These are phyloP conservation scores for Sterna hirundo DNA, from an alignment of 2,113 vertebrate species.

Conservation along the genomic window DNA sequence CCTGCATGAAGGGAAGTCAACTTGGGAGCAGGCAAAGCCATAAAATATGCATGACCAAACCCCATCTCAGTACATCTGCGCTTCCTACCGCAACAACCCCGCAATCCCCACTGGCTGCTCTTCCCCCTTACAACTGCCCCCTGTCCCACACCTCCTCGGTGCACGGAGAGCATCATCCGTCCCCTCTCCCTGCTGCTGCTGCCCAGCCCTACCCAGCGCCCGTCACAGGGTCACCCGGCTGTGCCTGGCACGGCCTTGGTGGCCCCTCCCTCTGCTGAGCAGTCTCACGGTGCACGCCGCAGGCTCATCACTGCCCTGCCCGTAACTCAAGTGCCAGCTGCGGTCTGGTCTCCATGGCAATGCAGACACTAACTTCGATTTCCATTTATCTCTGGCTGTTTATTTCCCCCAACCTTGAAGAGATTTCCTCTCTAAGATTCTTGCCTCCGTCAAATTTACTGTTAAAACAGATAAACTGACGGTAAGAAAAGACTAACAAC, in stretches of 20 bases:
- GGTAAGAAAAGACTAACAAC: not conserved
- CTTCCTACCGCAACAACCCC: not conserved
- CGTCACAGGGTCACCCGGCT: rapidly evolving
- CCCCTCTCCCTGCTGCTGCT: not conserved
- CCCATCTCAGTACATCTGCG: not conserved
- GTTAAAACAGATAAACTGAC: not conserved
- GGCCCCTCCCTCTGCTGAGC: not conserved
- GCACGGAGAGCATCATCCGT: rapidly evolving
- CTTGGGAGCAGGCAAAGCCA: not conserved
- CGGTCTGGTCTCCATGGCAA: not conserved
- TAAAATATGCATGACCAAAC: rapidly evolving
- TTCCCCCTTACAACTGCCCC: too few relatives aligned
- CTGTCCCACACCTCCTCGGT: rapidly evolving
- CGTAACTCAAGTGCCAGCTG: not conserved
- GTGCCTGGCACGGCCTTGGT: rapidly evolving
- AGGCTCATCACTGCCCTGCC: not conserved
- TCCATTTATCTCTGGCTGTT: not conserved
- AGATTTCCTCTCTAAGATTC: not conserved
- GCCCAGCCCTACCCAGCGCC: not conserved
- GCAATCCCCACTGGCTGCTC: not conserved
- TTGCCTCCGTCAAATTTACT: not conserved
- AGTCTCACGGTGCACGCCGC: not conserved
- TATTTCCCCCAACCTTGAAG: not conserved
- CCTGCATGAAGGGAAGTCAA: not conserved
- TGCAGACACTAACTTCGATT: not conserved